A percentile compares a stretch with the other conserved stretches of the same genome.
Conservation (phyloP, 2,888 invertebrate genomes). For the Gryllus longicercus region DNA sequence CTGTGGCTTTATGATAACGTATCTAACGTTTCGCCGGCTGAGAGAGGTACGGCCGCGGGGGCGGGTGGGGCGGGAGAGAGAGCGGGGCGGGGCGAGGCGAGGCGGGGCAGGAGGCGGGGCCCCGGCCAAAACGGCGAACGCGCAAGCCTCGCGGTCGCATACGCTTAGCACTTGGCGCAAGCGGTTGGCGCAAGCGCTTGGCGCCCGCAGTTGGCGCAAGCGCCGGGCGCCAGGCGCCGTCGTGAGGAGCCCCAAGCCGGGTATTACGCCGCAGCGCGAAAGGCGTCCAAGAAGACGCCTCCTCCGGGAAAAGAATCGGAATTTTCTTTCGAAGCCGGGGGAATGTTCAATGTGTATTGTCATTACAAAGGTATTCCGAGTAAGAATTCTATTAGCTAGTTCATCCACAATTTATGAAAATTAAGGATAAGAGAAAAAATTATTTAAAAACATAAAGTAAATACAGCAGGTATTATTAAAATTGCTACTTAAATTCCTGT, state of each 20-base stretch:
- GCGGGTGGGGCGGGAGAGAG: not conserved
- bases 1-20: constrained; percentile 2
- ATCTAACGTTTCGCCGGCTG: constrained; percentile 17
- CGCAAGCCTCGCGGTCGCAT: not conserved
- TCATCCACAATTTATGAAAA: too few relatives aligned
- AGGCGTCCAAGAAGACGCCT: not conserved
- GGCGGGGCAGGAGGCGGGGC: not conserved
- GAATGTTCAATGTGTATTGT: too few relatives aligned
- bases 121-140: too few relatives aligned
- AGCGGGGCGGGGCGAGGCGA: not conserved
- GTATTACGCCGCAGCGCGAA: not conserved
- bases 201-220: not conserved
- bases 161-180: not conserved
- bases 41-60: not conserved
- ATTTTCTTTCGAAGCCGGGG: too few relatives aligned
- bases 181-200: not conserved
- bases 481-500: too few relatives aligned
- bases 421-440: too few relatives aligned
- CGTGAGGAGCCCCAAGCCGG: not conserved
- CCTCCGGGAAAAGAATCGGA: too few relatives aligned
- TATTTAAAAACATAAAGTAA: too few relatives aligned
- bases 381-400: too few relatives aligned
- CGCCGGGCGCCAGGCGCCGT: not conserved
- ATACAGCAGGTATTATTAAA: too few relatives aligned
- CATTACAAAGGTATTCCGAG: too few relatives aligned